Base-by-base conservation (phyloP, 2,113 vertebrate species). In the Pseudopipra pipra region DNA sequence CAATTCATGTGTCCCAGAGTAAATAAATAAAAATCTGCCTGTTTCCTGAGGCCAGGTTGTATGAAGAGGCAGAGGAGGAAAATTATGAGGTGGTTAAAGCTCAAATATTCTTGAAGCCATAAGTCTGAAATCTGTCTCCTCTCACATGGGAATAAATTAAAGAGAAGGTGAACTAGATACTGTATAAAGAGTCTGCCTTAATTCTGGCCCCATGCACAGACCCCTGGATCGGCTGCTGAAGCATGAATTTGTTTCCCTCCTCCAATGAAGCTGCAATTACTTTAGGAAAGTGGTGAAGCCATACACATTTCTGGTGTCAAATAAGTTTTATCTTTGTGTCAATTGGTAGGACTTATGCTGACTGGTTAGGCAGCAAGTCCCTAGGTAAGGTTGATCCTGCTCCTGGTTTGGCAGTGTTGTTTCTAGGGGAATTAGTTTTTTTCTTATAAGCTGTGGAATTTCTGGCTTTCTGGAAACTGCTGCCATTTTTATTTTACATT, bases 41-140 rank as follows among this genome's bases (percentile, higher is more conserved):
- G 3, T 30, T 79, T 66, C 14, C 8, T 17, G 12, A 43, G 2
- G 6, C 2, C 18, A 35, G 3, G 5, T 43, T 58, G 9, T 39
- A 14, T 24, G 25, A 58, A 72, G 27, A 58, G 5, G 21, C 6
- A 58, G 39, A 71, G 44, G 28, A 68, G 10, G 52, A 0, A 0
- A 73, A 85, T 66, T 24, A 12, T 0, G 2, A 52, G 13, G 8
- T 52, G 23, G 13, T 27, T 39, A 39, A 85, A 58, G 18, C 20
- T 52, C 22, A 47, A 73, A 39, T 67, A 18, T n/a, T 65, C 25
- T 72, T 73, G 24, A 54, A 59, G 46, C 5, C 21, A 8, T 54
- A 41, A 41, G 21, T 17, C 11, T 30, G 30, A 61, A 68, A 17
- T 61, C 67, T 79, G 20, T 73, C 30, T 79, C 8, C 14, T 41